Evolutionary conservation across 2,113 vertebrate genomes (phyloP), one percentile per base, ranked within the genome.

Genomic region (Pontoporia blainvillei): DNA sequence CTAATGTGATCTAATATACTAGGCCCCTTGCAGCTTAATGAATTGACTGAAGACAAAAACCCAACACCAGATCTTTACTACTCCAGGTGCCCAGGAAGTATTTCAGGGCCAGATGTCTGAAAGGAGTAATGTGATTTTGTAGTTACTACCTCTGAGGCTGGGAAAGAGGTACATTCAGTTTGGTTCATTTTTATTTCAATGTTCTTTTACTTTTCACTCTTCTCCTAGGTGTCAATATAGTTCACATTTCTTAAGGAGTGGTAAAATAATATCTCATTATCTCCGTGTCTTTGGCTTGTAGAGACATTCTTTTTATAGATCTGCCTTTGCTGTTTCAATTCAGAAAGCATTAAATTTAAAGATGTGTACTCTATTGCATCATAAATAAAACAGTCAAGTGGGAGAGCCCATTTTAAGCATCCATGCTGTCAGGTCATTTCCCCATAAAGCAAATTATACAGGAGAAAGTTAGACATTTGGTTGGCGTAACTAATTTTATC

Each of bases 391-490:
- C 11, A 96, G 86, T 92, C 83, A 90, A 73, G 66, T 94, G 90
- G 2, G 18, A 96, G 10, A 97, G 75, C 12, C 84, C 96, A 93
- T 97, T 88, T 92, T 96, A 73, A 91, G 82, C 57, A 95, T n/a
- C 11, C 67, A 31, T 95, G 62, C 94, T 93, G 89, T 64, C 86
- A 94, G 97, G 95, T 78, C 85, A n/a, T 90, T 98, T 98, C 94
- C 81, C 85, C 92, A 96, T 44, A 90, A 90, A 91, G 54, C 96
- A 97, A 90, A 91, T 86, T 87, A 57, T 96, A 59, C n/a, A 93
- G 95, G 62, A 98, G 97, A 96, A 95, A 98, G 96, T 94, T 89
- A 98, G 90, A 85, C 67, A 97, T 97, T 96, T 81, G 41, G 96
- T 97, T 95, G 92, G 44, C 0, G 1, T 34, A 97, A 96, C 90